Base-by-base conservation (phyloP, 2,888 invertebrate species). In the Cacoxenus indagator region DNA sequence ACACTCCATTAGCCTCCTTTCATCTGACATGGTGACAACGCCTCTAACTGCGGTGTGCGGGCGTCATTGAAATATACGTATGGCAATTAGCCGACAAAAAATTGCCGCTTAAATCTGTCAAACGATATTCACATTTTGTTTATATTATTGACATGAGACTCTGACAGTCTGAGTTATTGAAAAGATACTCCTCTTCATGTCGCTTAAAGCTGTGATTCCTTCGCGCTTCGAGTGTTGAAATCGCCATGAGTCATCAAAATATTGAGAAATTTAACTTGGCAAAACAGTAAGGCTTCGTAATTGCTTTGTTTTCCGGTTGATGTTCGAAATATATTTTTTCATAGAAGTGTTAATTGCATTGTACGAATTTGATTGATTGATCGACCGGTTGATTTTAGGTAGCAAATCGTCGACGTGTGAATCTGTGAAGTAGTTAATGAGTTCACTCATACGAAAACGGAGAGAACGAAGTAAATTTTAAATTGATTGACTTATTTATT, bases 91-190 rank as follows among this genome's bases (percentile, higher is more conserved):
- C n/a, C 61, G 45, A 62, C 14, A 61, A 61, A 51, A 19, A 57
- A 29, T n/a, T n/a, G n/a, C 37, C 59, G 37, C 29, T 57, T 19
- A 57, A 57, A 27, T 57, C 27, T 57, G 24, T 61, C 37, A 61
- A 27, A 31, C 26, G 59, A 61, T 61, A 61, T 19, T 29, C 27
- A 14, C 51, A 26, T 4, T 22, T 62, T 62, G 61, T 62, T 62
- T 62, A 62, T 62, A 43, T 59, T 59, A 17, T 59, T 59, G 59
- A 59, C 59, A 59, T 59, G 31, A n/a, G 17, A n/a, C 73, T 70
- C 54, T 48, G 77, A 70, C 81, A 73, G 76, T 78, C 77, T n/a
- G n/a, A n/a, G n/a, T 79, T 81, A 81, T 79, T 81, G 81, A 81
- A 59, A n/a, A 24, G 61, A 51, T 51, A 22, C n/a, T 62, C 45